A percentile compares a stretch with the other conserved stretches of the same genome.
phyloP scores from a whole-genome alignment of 2,888 invertebrate genomes.

The Xestia c-nigrum region DNA sequence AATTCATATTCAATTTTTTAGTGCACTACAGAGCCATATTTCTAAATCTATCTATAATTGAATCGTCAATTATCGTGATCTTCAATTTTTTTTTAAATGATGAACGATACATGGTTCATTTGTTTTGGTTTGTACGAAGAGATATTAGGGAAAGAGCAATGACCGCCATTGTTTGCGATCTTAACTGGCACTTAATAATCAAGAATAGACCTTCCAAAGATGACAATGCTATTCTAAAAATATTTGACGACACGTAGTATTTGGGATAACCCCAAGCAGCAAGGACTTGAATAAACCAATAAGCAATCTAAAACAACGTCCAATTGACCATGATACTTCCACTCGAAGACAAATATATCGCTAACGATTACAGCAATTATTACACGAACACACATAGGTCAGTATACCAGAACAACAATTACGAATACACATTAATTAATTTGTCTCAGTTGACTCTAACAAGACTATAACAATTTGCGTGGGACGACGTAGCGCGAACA shows the following conservation, averaged over 20 bases:
- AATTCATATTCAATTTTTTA: no score
- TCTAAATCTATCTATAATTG: no score
- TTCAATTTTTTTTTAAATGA: no score
- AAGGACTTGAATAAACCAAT: background rate
- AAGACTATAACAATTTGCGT: slow-evolving; percentile 58
- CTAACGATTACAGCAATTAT: slow-evolving; percentile 36
- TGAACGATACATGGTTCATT: no score
- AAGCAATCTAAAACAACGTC: background rate
- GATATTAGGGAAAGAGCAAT: no score
- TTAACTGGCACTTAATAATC: no score
- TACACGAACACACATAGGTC: slow-evolving; percentile 29
- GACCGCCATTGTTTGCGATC: no score
- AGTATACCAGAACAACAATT: slow-evolving; percentile 32
- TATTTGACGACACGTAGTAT: background rate
- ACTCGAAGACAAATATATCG: slow-evolving; percentile 25
- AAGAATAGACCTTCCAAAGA: background rate
- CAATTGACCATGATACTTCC: background rate
- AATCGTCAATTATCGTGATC: no score
- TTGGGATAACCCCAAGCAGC: no score
- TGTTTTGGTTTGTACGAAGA: no score
- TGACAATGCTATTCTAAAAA: background rate
- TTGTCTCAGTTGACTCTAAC: slow-evolving; percentile 52
- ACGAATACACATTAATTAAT: slow-evolving; percentile 59
- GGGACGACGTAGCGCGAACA: slow-evolving; percentile 36
- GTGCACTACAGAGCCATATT: no score